Conservation (phyloP, 2,113 vertebrate genomes). For the Leucopternis melanops region DNA sequence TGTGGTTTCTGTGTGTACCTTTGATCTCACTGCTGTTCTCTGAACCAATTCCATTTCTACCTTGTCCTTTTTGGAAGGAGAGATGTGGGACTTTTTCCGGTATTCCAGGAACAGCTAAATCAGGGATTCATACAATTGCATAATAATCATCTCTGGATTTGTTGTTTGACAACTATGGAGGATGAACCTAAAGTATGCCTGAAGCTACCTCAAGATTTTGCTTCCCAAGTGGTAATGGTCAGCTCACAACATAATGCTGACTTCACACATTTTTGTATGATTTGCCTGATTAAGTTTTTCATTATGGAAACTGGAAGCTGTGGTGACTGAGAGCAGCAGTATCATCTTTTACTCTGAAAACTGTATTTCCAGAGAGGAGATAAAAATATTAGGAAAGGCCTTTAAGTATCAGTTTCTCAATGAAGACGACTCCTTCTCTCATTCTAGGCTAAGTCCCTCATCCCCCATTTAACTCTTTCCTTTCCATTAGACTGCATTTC, state of each 20-base stretch:
- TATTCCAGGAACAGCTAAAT: not conserved
- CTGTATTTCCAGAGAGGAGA: not conserved
- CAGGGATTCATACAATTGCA: not conserved
- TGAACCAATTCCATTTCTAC: not conserved
- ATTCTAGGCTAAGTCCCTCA: not conserved
- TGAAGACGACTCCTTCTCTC: not conserved
- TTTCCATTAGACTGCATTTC: not conserved
- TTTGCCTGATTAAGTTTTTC: not conserved
- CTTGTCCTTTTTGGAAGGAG: not conserved
- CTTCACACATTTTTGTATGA: not conserved
- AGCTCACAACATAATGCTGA: not conserved
- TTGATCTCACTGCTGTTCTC: not conserved
- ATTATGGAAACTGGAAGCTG: not conserved
- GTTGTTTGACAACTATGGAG: not conserved
- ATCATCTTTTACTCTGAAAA: not conserved
- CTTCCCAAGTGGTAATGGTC: not conserved
- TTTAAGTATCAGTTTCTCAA: not conserved
- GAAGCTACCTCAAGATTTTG: not conserved
- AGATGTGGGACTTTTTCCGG: rapidly evolving
- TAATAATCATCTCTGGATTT: not conserved
- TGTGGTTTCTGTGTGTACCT: not conserved
- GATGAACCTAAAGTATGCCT: not conserved
- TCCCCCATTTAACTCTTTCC: not conserved
- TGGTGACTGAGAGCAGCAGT: not conserved
- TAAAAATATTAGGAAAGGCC: not conserved